Base-by-base conservation (phyloP, 1,140 invertebrate species). In the Macrotrachela quadricornifera region DNA sequence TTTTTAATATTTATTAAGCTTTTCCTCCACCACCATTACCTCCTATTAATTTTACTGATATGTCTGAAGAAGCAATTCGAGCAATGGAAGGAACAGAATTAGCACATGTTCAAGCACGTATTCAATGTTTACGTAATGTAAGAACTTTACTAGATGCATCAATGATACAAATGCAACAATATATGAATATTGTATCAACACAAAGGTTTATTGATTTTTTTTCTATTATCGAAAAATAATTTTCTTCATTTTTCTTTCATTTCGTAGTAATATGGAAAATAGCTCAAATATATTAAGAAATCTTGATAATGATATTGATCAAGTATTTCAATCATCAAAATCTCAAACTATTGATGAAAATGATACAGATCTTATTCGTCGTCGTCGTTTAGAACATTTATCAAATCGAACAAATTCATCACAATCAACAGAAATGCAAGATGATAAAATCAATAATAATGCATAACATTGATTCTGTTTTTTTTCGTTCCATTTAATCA, bases 161-260 rank as follows among this genome's bases (percentile, higher is more conserved):
- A 42, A 79, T 84, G 54, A 66, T 84, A 18, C 77, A 88, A 66
- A 85, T 91, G 77, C 78, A 83, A 58, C 85, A 91, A 65, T 90
- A 90, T 68, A 79, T 78, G 49, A 72, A 75, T 48, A 63, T 71
- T 18, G 46, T 44, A 46, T 21, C 51, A n/a, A 44, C 51, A 16
- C 37, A 14, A 40, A 52, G 50, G 50, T 52, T 15, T n/a, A 12
- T 18, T 49, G 4, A 37, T 38, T 41, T 37, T 51, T 11, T 18
- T 8, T 41, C 16, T n/a, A 30, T 21, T 21, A 49, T 38, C 10
- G 36, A 38, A 43, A 18, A 17, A 13, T n/a, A 44, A 44, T 4
- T 15, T 6, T 15, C 2, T 18, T n/a, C n/a, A 17, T 50, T 17
- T 12, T 17, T 13, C 38, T 43, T 16, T 36, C 21, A 36, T 51